phyloP scores from a whole-genome alignment of 2,113 vertebrate species.

The Oceanites oceanicus region DNA sequence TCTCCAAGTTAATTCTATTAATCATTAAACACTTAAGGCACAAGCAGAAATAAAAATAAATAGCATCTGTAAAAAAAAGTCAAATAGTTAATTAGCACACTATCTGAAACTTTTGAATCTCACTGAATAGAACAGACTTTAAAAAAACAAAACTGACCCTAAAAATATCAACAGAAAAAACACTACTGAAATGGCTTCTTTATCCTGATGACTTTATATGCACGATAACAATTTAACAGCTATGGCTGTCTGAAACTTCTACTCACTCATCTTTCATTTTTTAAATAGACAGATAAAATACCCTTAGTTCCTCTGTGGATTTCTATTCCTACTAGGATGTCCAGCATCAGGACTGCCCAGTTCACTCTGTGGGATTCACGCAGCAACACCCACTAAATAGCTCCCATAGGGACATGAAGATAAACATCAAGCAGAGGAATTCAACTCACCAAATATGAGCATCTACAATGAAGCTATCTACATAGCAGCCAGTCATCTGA shows the following conservation, averaged over 20 bases:
- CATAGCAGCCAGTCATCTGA: background rate
- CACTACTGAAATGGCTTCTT: background rate
- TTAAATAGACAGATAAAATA: background rate
- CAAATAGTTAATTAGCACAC: background rate
- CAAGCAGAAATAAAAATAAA: constrained; percentile 50
- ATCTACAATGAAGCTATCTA: background rate
- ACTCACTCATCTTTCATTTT: background rate
- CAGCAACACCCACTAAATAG: background rate
- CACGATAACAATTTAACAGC: background rate
- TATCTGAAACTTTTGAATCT: background rate
- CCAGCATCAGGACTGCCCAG: background rate
- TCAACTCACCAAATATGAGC: background rate
- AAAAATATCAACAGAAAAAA: background rate
- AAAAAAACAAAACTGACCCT: background rate
- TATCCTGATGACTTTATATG: background rate
- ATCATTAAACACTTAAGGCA: constrained; percentile 23
- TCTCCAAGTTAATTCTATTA: background rate
- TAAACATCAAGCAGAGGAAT: background rate
- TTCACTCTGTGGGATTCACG: background rate
- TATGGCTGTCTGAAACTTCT: background rate
- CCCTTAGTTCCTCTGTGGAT: background rate
- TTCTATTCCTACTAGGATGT: background rate
- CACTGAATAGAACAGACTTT: background rate
- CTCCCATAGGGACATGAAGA: background rate
- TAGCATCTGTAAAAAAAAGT: background rate